A percentile compares a stretch with the other conserved stretches of the same genome.
phyloP scores from a whole-genome alignment of 2,888 invertebrate genomes.

The Hedya salicella region DNA sequence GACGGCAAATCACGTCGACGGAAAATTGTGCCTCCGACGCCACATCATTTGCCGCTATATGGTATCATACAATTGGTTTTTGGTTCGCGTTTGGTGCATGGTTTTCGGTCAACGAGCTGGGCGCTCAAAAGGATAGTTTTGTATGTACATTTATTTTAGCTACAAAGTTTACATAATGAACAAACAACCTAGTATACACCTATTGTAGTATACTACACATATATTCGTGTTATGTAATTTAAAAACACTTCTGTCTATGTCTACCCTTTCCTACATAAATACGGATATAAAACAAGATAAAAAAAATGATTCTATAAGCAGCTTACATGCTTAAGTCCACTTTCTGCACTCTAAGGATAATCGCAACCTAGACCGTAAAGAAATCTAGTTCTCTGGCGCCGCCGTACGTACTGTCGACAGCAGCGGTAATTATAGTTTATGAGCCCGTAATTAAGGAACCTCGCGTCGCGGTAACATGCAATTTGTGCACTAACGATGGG shows the following conservation, averaged over 20 bases:
- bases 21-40: no score
- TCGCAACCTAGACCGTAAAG: slow-evolving; percentile 23
- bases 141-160: no score
- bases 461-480: not conserved
- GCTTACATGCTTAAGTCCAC: not conserved
- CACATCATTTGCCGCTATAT: no score
- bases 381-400: slow-evolving; percentile 27
- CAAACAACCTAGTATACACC: no score
- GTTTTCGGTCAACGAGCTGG: no score
- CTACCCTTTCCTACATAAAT: not conserved
- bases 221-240: no score
- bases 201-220: no score
- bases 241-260: not conserved
- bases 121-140: no score
- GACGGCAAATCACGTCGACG: no score
- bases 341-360: slow-evolving; percentile 17
- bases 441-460: slow-evolving; percentile 23
- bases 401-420: not conserved
- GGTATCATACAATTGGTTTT: no score
- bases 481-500: slow-evolving; percentile 27
- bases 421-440: slow-evolving; percentile 5
- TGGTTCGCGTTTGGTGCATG: no score
- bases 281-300: not conserved
- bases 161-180: no score
- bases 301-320: not conserved